A percentile compares a stretch with the other conserved stretches of the same genome.
These are phyloP conservation scores for Melitaea athalia DNA, from an alignment of 2,888 invertebrate genomes.

Conservation along the genomic window DNA sequence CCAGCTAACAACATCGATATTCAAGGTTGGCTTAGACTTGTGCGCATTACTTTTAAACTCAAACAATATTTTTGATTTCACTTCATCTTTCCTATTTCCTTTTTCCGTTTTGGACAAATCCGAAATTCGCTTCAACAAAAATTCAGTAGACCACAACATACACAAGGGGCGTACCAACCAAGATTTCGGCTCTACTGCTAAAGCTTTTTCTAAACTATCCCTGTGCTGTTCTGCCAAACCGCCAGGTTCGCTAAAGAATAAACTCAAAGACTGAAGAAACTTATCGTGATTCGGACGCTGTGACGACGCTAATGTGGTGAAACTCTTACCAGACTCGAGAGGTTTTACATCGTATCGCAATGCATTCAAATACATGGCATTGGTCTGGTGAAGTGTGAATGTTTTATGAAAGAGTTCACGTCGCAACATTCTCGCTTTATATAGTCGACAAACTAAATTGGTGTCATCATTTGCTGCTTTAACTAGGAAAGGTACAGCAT, in stretches of 20 bases:
- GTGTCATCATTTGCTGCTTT: slow-evolving; percentile 44
- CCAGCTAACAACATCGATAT: slow-evolving; percentile 52
- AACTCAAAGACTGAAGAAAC: slow-evolving; percentile 51
- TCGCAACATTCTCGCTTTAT: slow-evolving; percentile 50
- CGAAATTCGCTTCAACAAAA: slow-evolving; percentile 37
- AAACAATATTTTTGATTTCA: slow-evolving; percentile 40
- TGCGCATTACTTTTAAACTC: slow-evolving; percentile 55
- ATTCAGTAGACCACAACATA: slow-evolving; percentile 32
- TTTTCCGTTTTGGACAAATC: slow-evolving; percentile 33
- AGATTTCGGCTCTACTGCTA: slow-evolving; percentile 24
- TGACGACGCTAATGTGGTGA: slow-evolving; percentile 38
- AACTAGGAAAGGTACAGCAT: slow-evolving; percentile 45
- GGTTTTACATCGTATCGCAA: slow-evolving; percentile 54
- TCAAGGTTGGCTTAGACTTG: slow-evolving; percentile 48
- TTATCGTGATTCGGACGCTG: slow-evolving; percentile 43
- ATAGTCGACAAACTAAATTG: slow-evolving; percentile 49
- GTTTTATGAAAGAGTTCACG: slow-evolving; percentile 52
- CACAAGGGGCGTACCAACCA: slow-evolving; percentile 42
- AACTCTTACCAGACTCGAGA: slow-evolving; percentile 44
- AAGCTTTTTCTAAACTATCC: slow-evolving; percentile 30
- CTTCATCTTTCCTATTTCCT: slow-evolving; percentile 29
- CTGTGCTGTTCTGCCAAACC: slow-evolving; percentile 51
- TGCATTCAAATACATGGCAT: slow-evolving; percentile 58
- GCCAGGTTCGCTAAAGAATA: slow-evolving; percentile 58
- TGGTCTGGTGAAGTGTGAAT: slow-evolving; percentile 50